Base-by-base conservation (phyloP, 2,113 vertebrate genomes). In the Labrus mixtus region DNA sequence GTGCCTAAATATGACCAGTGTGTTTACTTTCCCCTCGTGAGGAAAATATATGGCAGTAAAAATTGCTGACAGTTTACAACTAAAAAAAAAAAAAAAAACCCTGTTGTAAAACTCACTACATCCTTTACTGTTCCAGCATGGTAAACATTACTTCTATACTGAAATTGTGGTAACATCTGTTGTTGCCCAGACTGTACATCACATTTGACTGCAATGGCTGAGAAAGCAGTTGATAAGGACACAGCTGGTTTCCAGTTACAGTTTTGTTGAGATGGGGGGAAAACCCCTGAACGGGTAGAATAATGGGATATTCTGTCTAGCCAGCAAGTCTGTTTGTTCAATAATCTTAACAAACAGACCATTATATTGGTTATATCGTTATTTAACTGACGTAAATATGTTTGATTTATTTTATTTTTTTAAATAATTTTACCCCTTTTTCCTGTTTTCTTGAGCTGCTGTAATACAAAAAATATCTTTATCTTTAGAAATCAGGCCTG, bases 231-330 rank as follows among this genome's bases (percentile, higher is more conserved):
- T 1, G 10, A 65, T 12, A 15, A 62, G 63, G 19, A 11, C 70
- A 6, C 91, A 90, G 79, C 77, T 90, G 91, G 72, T 78, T 92
- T 62, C 90, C 89, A 65, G 86, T 89, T 87, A 23, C 75, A 73
- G 62, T 88, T 85, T 79, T 80, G 50, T 4, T 51, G 17, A 29
- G 15, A 36, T 0, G 4, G 60, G 51, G 23, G 61, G 79, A 74
- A 75, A 10, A 72, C 29, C 75, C 48, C n/a, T 51, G 29, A 54
- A 37, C 0, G 3, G 23, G 7, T 7, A 20, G 1, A 56, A 50
- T 19, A 61, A 50, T 16, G n/a, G 6, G 6, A n/a, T 9, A 19
- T 8, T 54, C 15, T 36, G 4, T 45, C 2, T 0, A 23, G 20
- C 3, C 0, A 67, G 53, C 1, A 60, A 7, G 53, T 13, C 8